Conservation (phyloP, 2,113 vertebrate genomes). For the Periophthalmus modestus region DNA sequence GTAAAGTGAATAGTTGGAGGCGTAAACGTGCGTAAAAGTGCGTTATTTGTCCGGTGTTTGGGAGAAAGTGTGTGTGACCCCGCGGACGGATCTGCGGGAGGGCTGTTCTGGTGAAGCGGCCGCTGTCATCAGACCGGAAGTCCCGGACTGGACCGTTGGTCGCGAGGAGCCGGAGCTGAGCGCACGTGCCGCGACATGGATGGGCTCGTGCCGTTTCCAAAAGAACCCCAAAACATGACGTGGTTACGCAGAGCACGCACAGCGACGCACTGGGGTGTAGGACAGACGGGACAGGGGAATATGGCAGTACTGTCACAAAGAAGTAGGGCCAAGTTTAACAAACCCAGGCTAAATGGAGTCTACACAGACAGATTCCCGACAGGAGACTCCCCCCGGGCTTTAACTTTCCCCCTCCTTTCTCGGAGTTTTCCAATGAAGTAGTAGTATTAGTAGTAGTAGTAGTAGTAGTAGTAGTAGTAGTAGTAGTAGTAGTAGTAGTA, state of each 20-base stretch:
- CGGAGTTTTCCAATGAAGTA: no score
- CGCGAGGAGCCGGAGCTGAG: constrained; percentile 29
- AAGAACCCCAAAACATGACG: neutral
- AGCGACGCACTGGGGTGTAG: no score
- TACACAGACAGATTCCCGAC: no score
- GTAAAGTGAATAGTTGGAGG: neutral
- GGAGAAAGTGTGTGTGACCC: constrained; percentile 75
- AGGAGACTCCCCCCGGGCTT: neutral
- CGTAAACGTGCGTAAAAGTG: no score
- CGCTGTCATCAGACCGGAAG: constrained; percentile 71
- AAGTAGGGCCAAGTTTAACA: neutral
- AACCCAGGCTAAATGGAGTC: neutral
- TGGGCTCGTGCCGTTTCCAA: neutral
- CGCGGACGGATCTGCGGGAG: constrained; percentile 72
- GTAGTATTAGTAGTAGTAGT: no score
- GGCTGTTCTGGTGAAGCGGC: constrained; percentile 65
- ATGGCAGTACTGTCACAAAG: neutral
- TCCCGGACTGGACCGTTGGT: constrained; percentile 52
- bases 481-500: no score
- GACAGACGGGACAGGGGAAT: no score
- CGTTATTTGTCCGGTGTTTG: constrained; percentile 38
- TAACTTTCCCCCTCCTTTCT: neutral
- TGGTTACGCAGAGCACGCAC: neutral
- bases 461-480: no score
- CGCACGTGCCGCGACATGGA: constrained; percentile 21